Percentiles rank a stretch among this genome's conserved stretches.
Conservation (phyloP, 1,140 invertebrate species). For the Acromyrmex charruanus region DNA sequence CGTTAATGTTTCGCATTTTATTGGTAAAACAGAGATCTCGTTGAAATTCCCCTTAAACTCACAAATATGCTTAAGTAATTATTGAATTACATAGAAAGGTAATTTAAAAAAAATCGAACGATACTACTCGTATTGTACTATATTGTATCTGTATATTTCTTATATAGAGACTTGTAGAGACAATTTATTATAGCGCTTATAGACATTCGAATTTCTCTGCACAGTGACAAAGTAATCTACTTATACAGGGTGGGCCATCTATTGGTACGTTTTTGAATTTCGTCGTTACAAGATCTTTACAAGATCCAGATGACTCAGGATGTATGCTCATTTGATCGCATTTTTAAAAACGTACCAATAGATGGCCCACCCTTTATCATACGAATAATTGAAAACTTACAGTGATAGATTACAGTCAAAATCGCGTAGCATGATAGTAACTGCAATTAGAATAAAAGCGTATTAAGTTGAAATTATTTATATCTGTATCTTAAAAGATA, state of each 20-base stretch:
- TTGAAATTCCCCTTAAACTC: neutral
- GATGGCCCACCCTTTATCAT: no score
- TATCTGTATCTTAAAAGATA: neutral
- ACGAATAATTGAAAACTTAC: neutral
- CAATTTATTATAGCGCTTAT: constrained; percentile 58
- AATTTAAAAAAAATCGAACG: neutral
- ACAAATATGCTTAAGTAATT: neutral
- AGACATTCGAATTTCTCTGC: constrained; percentile 26
- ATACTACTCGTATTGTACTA: neutral
- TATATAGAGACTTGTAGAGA: constrained; percentile 44
- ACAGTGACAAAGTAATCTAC: constrained; percentile 48
- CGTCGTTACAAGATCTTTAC: no score
- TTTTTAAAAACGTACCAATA: no score
- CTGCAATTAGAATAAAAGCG: constrained; percentile 11
- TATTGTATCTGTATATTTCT: constrained; percentile 66
- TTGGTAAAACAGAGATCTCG: no score
- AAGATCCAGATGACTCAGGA: no score
- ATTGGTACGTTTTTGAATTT: no score
- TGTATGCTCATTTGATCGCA: no score
- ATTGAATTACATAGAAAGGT: constrained; percentile 8
- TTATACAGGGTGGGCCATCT: no score
- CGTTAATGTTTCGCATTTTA: no score
- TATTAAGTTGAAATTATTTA: constrained; percentile 42
- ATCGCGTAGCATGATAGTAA: constrained; percentile 5
- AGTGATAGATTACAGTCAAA: neutral